Conservation (phyloP, 2,888 invertebrate genomes). For the Hirtodrosophila cameraria region DNA sequence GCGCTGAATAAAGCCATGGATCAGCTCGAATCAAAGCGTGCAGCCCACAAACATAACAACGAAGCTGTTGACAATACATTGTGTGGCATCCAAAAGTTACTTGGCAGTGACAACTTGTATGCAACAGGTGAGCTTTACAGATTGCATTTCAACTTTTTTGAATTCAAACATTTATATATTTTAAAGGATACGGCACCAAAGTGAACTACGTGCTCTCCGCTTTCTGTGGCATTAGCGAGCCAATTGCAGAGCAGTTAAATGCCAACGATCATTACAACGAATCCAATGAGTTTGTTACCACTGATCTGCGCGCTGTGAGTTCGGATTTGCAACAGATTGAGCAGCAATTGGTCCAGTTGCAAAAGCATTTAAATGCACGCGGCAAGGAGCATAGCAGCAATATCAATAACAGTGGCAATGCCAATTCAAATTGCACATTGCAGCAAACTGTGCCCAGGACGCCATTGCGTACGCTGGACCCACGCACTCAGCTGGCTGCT, state of each 20-base stretch:
- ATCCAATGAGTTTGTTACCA: conserved; percentile 67
- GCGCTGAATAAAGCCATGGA: conserved; percentile 74
- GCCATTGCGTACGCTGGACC: conserved; percentile 15
- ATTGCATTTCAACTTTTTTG: not conserved
- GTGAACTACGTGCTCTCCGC: conserved; percentile 63
- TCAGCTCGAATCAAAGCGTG: conserved; percentile 70
- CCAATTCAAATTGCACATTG: too few relatives aligned
- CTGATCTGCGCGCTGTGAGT: conserved; percentile 63
- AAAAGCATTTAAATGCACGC: conserved; percentile 56
- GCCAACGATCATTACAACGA: conserved; percentile 68
- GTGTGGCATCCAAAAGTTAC: conserved; percentile 43
- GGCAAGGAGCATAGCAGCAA: conserved; percentile 38
- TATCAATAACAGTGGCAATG: conserved; percentile 12
- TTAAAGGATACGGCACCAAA: conserved; percentile 34
- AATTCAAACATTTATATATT: not conserved
- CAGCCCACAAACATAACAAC: conserved; percentile 67
- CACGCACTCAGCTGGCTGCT: not conserved
- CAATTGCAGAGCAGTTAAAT: conserved; percentile 70
- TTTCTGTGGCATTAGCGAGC: conserved; percentile 69
- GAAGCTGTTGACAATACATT: conserved; percentile 67
- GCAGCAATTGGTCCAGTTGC: conserved; percentile 67
- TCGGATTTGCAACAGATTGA: conserved; percentile 73
- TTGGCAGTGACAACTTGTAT: conserved; percentile 17
- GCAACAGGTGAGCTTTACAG: conserved; percentile 23
- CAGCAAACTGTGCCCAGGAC: conserved; percentile 13